Base-by-base conservation (phyloP, 2,113 vertebrate genomes). In the Pseudopipra pipra region DNA sequence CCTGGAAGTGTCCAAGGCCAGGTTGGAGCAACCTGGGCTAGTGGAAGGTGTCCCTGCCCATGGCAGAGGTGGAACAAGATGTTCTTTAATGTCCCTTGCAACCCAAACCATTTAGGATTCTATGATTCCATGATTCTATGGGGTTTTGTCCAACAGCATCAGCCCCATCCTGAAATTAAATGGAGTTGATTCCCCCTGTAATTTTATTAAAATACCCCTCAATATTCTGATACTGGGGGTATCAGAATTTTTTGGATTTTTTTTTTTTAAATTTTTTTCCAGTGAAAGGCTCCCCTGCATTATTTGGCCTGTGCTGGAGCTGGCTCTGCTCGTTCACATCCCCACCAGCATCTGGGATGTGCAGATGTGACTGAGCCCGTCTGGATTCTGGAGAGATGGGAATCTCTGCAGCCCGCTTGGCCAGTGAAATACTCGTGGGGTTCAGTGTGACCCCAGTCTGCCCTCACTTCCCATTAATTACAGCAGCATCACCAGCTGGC, bases 21-120 rank as follows among this genome's bases (percentile, higher is more conserved):
- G 75, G 66, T 0, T 80, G 56, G 49, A 72, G n/a, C 7, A 1
- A 0, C 20, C 21, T 80, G 51, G 43, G 21, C 1, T 0, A 0
- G 31, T 58, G 51, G 31, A 0, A 80, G 18, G 0, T 49, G 66
- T 41, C 49, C 41, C 41, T 35, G 56, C 20, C 9, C 30, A 5
- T 18, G 43, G 17, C 30, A 35, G 41, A 20, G 24, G 16, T 63
- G 17, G 20, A 0, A 67, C 3, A 1, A 12, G 37, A 27, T 68
- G 62, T 1, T 1, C 3, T 19, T 66, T 58, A 28, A 16, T 12
- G 14, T 51, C 23, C 8, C 5, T 65, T 58, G 43, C 35, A 30
- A 25, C 41, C 25, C 51, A 80, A 88, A 37, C 22, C 51, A 12
- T 5, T 44, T 54, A 51, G 5, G 62, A 27, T 8, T 68, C 27